Conservation (phyloP, 2,797 vertebrate species). For the Anabas testudineus region DNA sequence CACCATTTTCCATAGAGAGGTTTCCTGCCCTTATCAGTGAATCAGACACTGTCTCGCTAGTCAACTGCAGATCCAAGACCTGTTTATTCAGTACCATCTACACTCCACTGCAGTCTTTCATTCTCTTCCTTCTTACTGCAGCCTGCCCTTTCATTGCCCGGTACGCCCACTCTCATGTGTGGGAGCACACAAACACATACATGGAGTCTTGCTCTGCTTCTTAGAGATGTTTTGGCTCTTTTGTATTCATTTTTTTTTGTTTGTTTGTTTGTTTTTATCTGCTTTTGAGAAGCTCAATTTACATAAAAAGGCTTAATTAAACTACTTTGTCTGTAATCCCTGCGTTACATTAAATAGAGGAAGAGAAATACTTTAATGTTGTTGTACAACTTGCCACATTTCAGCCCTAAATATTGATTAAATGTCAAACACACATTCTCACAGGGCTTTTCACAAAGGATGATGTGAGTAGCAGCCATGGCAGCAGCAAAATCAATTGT, state of each 20-base stretch:
- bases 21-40: constrained; percentile 31
- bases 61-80: constrained; percentile 37
- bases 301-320: constrained; percentile 6
- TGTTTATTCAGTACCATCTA: constrained; percentile 57
- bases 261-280: constrained; percentile 24
- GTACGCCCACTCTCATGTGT: constrained; percentile 30
- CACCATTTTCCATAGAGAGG: not conserved
- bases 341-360: not conserved
- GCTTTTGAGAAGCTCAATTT: constrained; percentile 16
- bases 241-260: constrained; percentile 43
- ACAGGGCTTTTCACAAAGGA: constrained; percentile 27
- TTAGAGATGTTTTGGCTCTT: constrained; percentile 22
- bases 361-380: constrained; percentile 9
- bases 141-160: constrained; percentile 50
- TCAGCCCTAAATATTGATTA: constrained; percentile 47
- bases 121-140: constrained; percentile 39
- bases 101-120: constrained; percentile 46
- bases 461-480: constrained; percentile 24
- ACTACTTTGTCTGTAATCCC: constrained; percentile 14
- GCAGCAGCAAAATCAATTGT: constrained; percentile 46
- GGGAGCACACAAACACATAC: constrained; percentile 18
- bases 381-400: constrained; percentile 26
- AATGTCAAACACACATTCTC: constrained; percentile 16
- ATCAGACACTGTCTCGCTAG: constrained; percentile 49
- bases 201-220: constrained; percentile 17